Conservation (phyloP, 92 coral and sea anemone genomes). For the Paramuricea clavata region DNA sequence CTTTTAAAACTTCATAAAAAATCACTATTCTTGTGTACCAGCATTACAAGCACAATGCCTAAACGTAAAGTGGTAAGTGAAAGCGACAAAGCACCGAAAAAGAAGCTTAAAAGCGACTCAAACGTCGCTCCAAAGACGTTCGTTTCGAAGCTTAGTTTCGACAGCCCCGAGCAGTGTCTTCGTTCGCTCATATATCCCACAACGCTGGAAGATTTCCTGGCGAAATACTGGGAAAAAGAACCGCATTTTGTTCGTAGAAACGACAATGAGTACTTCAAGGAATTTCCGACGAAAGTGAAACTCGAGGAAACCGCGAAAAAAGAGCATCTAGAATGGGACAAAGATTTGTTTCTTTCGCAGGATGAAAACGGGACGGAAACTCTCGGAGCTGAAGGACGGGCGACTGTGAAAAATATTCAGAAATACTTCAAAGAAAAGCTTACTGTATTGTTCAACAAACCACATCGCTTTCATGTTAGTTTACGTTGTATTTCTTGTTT, state of each 20-base stretch:
- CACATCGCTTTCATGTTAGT: conserved; percentile 90
- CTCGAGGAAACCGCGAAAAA: conserved; percentile 76
- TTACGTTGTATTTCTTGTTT: conserved; percentile 4
- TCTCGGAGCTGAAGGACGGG: conserved; percentile 71
- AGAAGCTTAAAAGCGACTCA: conserved; percentile 58
- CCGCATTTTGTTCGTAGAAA: conserved; percentile 79
- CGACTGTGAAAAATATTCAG: conserved; percentile 58
- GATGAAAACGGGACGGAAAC: conserved; percentile 79
- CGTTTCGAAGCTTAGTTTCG: conserved; percentile 72
- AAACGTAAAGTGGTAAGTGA: conserved; percentile 43
- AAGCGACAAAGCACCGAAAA: conserved; percentile 43
- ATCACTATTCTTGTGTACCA: neutral
- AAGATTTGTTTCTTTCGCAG: conserved; percentile 79
- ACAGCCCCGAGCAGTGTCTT: conserved; percentile 70
- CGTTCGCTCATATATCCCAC: conserved; percentile 80
- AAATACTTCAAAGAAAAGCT: conserved; percentile 81
- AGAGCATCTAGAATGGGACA: conserved; percentile 74
- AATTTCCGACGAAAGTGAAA: conserved; percentile 71
- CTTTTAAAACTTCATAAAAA: neutral
- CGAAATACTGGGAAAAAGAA: conserved; percentile 89
- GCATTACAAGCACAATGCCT: neutral
- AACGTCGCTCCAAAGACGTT: conserved; percentile 28
- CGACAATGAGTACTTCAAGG: conserved; percentile 78
- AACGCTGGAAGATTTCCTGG: conserved; percentile 75
- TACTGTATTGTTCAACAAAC: conserved; percentile 82